A percentile compares a stretch with the other conserved stretches of the same genome.
phyloP scores from a whole-genome alignment of 2,797 vertebrate species.

The Buceros bicornis region DNA sequence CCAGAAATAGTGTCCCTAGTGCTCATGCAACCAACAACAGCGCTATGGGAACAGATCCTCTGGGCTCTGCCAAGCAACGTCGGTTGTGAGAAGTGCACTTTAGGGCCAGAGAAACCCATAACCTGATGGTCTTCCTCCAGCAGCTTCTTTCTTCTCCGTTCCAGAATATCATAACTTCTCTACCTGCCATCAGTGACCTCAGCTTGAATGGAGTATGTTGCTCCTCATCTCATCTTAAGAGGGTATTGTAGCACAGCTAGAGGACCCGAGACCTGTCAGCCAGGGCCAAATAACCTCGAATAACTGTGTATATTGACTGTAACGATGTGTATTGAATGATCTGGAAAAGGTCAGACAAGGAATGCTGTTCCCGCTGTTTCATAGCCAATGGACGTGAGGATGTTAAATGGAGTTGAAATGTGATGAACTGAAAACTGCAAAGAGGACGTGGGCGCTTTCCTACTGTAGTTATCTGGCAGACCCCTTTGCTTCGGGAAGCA shows the following conservation, averaged over 20 bases:
- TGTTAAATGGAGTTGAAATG: neutral
- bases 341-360: neutral
- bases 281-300: neutral
- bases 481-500: neutral
- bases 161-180: neutral
- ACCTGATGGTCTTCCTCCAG: neutral
- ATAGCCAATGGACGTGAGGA: neutral
- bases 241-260: neutral
- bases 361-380: neutral
- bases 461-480: neutral
- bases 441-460: neutral
- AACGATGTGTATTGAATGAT: neutral
- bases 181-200: neutral
- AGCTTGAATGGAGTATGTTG: neutral
- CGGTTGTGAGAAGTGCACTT: neutral
- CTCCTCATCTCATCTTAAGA: neutral
- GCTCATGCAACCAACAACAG: neutral
- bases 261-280: neutral
- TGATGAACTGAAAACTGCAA: neutral
- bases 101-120: neutral
- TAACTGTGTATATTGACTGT: neutral
- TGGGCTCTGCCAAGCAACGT: neutral
- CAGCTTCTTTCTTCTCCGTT: neutral
- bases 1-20: neutral
- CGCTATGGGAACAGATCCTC: neutral